These are phyloP conservation scores for Neopelma chrysocephalum DNA, from an alignment of 2,797 vertebrate genomes.

Conservation along the genomic window DNA sequence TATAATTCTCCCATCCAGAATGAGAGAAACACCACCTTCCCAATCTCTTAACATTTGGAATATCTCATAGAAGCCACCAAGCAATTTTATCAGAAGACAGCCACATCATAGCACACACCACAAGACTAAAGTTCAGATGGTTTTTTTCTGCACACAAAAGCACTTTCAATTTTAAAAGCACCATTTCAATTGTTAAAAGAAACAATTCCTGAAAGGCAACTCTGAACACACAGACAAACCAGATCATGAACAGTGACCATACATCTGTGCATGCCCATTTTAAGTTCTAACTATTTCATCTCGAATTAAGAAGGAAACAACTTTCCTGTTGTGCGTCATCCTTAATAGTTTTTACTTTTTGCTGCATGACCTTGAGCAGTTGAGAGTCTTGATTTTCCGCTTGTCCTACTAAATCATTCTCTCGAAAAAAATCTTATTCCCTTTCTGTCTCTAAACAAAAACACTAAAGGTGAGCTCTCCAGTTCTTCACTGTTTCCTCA, in stretches of 20 bases:
- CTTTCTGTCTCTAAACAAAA: constrained; percentile 19
- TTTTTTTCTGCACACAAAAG: not conserved
- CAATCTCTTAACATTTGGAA: not conserved
- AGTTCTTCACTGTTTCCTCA: not conserved
- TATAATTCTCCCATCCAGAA: not conserved
- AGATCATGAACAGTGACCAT: not conserved
- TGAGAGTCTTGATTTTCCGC: not conserved
- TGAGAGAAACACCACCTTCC: not conserved
- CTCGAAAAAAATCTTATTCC: constrained; percentile 7
- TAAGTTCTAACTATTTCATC: not conserved
- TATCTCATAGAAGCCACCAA: not conserved
- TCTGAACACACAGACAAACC: not conserved
- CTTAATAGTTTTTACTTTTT: not conserved
- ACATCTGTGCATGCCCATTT: not conserved
- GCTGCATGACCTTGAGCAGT: not conserved
- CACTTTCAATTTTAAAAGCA: not conserved
- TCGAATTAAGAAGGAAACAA: not conserved
- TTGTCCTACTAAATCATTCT: not conserved
- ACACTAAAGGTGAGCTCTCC: not conserved
- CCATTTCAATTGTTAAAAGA: not conserved
- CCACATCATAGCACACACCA: not conserved
- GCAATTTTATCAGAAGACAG: not conserved
- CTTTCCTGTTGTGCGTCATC: not conserved
- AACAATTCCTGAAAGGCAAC: not conserved
- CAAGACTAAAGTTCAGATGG: not conserved